These are phyloP conservation scores for Agriopis marginaria DNA, from an alignment of 2,888 invertebrate genomes.

Conservation along the genomic window DNA sequence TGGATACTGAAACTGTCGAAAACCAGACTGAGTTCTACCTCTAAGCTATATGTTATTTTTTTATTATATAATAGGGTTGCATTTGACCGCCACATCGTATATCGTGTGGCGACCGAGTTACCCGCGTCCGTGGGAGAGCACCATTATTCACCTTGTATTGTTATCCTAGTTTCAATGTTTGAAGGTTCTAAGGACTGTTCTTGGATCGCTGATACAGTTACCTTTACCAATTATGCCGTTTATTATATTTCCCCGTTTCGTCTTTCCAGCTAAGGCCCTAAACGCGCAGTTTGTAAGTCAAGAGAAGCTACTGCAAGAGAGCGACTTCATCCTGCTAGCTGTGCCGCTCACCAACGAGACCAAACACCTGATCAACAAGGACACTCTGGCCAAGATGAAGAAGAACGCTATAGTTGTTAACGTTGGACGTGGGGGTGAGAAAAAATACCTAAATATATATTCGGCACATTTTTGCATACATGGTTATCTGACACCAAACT, in stretches of 20 bases:
- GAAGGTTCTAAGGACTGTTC: too few species aligned
- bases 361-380: slow-evolving; percentile 90
- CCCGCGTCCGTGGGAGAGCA: background rate
- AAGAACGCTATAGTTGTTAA: slow-evolving; percentile 94
- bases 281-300: slow-evolving; percentile 90
- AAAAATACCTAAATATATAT: too few species aligned
- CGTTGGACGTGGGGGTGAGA: slow-evolving; percentile 92
- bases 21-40: too few species aligned
- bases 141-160: background rate
- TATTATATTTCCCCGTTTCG: background rate
- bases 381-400: slow-evolving; percentile 95
- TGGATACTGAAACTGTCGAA: too few species aligned
- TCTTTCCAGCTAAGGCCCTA: slow-evolving; percentile 66
- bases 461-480: too few species aligned
- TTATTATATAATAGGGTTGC: too few species aligned
- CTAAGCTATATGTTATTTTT: too few species aligned
- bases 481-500: too few species aligned
- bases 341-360: slow-evolving; percentile 94
- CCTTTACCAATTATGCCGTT: background rate
- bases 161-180: too few species aligned
- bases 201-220: too few species aligned
- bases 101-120: too few species aligned
- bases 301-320: slow-evolving; percentile 89
- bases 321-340: slow-evolving; percentile 95
- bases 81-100: too few species aligned